Evolutionary conservation across 2,888 invertebrate species (phyloP), one percentile per base, ranked within the genome.

Genomic region (Drosophila pseudotalamancana): DNA sequence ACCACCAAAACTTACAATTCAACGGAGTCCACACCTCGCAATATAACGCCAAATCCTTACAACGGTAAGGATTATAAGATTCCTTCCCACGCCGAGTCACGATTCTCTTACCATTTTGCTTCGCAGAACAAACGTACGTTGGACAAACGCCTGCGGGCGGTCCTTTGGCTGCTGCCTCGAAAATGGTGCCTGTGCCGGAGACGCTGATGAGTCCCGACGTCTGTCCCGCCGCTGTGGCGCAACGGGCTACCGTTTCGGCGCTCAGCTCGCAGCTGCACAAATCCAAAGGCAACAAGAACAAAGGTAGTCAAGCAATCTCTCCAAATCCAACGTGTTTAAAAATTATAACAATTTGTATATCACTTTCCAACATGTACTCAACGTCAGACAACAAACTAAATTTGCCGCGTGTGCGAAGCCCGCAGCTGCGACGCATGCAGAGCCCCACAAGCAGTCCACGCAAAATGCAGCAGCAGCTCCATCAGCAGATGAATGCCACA

Each of bases 151-250:
- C 88, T 0, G 62, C 61, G 34, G 91, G 89, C 14, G 91, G 91
- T 11, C 95, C 96, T 0, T 90, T 97, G 61, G 95, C 96, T 87
- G 96, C 96, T 8, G 95, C 96, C 8, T 96, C 96, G 0, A 97
- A 96, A 91, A 95, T 97, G 93, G 95, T 97, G 0, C 97, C 97
- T 0, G 97, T 97, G 23, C 97, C 97, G 0, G 97, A 97, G 90
- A 95, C 96, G 0, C 92, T 97, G 1, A 96, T 96, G 95, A 96
- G 96, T 87, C 96, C 96, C 0, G 96, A 96, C 89, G 91, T 91
- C 40, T 91, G 91, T 72, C 91, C 91, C 32, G 84, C 86, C 21
- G 83, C 89, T 19, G 90, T 90, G n/a, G 88, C 88, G 4, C 91
- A 90, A 65, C 81, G 89, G 35, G 86, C 88, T 8, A 85, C 89